These are phyloP conservation scores for Dicyrtomina minuta DNA, from an alignment of 2,888 invertebrate species.

Conservation along the genomic window DNA sequence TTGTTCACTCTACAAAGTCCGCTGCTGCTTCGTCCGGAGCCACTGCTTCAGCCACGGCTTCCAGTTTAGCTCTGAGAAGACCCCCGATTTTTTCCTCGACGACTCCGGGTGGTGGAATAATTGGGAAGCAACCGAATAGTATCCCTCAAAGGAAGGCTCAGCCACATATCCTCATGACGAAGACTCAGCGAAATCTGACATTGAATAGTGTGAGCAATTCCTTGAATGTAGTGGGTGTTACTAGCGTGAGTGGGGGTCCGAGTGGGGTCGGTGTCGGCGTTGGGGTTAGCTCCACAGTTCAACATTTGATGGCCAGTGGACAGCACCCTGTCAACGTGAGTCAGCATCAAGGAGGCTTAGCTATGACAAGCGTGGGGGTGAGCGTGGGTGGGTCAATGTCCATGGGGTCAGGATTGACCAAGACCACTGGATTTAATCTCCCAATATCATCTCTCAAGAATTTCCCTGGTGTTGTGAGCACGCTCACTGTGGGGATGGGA, in stretches of 20 bases:
- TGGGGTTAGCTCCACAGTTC: too few species aligned
- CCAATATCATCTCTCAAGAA: constrained; percentile 38
- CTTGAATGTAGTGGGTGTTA: background rate
- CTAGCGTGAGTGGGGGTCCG: background rate
- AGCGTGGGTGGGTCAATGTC: background rate
- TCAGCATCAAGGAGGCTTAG: background rate
- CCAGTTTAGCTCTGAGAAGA: constrained; percentile 41
- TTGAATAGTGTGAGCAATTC: background rate
- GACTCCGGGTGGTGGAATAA: constrained; percentile 32
- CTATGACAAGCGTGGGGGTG: background rate
- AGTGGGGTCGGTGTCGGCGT: background rate
- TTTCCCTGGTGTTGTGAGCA: constrained; percentile 28
- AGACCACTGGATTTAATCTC: background rate
- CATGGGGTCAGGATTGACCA: background rate
- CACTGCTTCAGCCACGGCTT: constrained; percentile 44
- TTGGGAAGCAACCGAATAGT: constrained; percentile 44
- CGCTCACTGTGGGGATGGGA: constrained; percentile 22
- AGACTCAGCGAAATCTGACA: constrained; percentile 45
- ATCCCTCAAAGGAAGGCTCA: constrained; percentile 48
- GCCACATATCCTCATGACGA: constrained; percentile 49
- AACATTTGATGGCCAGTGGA: constrained; percentile 6
- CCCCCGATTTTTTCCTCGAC: constrained; percentile 32
- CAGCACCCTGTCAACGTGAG: background rate
- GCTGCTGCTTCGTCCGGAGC: constrained; percentile 28
- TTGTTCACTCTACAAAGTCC: background rate